These are phyloP conservation scores for Misgurnus anguillicaudatus DNA, from an alignment of 2,113 vertebrate species.

Conservation along the genomic window DNA sequence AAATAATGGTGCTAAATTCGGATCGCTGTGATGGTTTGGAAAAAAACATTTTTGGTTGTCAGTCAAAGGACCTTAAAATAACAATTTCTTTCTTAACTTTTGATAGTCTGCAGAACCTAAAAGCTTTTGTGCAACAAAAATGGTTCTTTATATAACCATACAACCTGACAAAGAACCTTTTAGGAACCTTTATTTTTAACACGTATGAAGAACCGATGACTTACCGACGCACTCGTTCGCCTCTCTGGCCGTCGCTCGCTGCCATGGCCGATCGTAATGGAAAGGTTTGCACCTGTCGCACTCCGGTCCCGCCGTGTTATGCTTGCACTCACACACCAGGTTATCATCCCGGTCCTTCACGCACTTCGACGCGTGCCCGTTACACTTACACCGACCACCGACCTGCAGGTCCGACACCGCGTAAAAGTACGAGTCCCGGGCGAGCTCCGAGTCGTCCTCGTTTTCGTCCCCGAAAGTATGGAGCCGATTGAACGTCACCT, in stretches of 20 bases:
- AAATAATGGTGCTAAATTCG: too few relatives aligned
- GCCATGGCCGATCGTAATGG: conserved; percentile 98
- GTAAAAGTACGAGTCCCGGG: conserved; percentile 96
- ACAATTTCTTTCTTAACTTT: too few relatives aligned
- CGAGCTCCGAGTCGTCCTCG: conserved; percentile 96
- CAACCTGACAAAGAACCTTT: too few relatives aligned
- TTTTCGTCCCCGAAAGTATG: conserved; percentile 99
- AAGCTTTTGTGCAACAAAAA: too few relatives aligned
- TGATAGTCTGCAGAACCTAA: too few relatives aligned
- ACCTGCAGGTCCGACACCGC: conserved; percentile 98
- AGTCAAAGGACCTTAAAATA: too few relatives aligned
- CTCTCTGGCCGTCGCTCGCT: conserved; percentile 92
- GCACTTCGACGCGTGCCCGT: conserved; percentile 95
- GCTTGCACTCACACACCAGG: conserved; percentile 96
- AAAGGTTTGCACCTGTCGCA: conserved; percentile 98
- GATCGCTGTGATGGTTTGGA: too few relatives aligned
- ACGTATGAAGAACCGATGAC: background rate
- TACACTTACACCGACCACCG: conserved; percentile 97
- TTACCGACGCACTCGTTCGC: conserved; percentile 99
- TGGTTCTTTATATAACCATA: too few relatives aligned
- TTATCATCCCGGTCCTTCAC: conserved; percentile 91
- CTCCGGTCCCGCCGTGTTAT: conserved; percentile 96
- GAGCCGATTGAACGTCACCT: conserved; percentile 92
- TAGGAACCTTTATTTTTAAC: background rate
- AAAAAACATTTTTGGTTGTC: too few relatives aligned